phyloP scores from a whole-genome alignment of 2,797 vertebrate species.

The Semaprochilodus insignis region DNA sequence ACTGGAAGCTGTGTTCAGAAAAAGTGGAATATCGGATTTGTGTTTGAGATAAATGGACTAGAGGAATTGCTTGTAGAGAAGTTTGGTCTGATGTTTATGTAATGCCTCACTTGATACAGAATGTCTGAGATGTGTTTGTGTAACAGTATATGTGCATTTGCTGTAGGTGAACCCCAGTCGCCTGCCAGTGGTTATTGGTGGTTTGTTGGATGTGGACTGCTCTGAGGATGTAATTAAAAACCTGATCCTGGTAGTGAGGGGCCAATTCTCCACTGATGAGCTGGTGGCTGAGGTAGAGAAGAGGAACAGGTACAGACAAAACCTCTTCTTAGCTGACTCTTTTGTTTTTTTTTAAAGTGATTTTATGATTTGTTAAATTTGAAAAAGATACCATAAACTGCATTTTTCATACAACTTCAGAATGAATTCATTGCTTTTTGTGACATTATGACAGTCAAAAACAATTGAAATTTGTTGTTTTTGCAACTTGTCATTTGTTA shows the following conservation, averaged over 20 bases:
- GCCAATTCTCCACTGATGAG: constrained; percentile 97
- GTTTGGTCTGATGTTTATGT: background rate
- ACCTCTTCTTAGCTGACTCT: background rate
- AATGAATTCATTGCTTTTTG: too few relatives aligned
- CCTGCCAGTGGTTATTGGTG: constrained; percentile 95
- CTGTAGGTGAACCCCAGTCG: constrained; percentile 95
- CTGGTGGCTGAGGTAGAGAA: constrained; percentile 98
- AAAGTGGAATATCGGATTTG: too few relatives aligned
- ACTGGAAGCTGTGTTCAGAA: too few relatives aligned
- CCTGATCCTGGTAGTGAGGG: constrained; percentile 95
- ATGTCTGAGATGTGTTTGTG: background rate
- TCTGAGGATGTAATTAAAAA: constrained; percentile 98
- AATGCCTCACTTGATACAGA: background rate
- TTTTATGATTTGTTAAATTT: too few relatives aligned
- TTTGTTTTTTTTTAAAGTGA: too few relatives aligned
- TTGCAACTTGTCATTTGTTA: too few relatives aligned
- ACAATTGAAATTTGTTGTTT: too few relatives aligned
- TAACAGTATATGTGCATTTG: background rate
- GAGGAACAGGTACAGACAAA: constrained; percentile 88
- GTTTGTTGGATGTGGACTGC: constrained; percentile 96
- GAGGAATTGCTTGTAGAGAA: background rate
- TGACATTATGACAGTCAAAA: too few relatives aligned
- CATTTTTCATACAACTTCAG: too few relatives aligned
- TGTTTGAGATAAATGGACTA: too few relatives aligned
- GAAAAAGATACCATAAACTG: too few relatives aligned